Evolutionary conservation across 2,888 invertebrate species (phyloP).

Genomic region (Acrobasis suavella): DNA sequence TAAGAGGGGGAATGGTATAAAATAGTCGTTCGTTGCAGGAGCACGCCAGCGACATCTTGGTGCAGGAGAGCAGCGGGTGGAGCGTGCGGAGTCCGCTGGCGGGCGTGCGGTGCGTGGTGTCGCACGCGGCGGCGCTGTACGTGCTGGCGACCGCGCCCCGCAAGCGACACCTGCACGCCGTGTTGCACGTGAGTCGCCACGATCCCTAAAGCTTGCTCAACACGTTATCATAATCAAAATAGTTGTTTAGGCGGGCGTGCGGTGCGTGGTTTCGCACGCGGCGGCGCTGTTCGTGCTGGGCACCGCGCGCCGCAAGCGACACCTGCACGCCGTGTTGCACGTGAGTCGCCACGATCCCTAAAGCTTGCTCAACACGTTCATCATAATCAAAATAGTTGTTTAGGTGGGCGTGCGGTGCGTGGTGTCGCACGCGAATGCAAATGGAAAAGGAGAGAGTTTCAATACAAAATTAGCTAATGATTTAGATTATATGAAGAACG

Average conservation of each 20-base stretch:
- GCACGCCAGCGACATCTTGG: slow-evolving; percentile 43
- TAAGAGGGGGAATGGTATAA: too few relatives aligned
- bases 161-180: neutral
- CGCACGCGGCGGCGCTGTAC: slow-evolving; percentile 40
- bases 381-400: too few relatives aligned
- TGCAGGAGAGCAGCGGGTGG: slow-evolving; percentile 36
- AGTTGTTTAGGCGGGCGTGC: slow-evolving; percentile 38
- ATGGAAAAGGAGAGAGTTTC: too few relatives aligned
- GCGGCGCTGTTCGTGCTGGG: slow-evolving; percentile 47
- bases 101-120: slow-evolving; percentile 40
- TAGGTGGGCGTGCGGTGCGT: slow-evolving; percentile 41
- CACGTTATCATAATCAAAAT: too few relatives aligned
- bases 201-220: too few relatives aligned
- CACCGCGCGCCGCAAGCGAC: slow-evolving; percentile 38
- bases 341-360: too few relatives aligned
- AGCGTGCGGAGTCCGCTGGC: slow-evolving; percentile 42
- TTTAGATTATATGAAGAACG: too few relatives aligned
- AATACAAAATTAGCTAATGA: too few relatives aligned
- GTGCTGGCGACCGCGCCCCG: slow-evolving; percentile 50
- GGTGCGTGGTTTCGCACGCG: slow-evolving; percentile 37
- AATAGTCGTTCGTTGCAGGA: slow-evolving; percentile 38
- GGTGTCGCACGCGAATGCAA: slow-evolving; percentile 31
- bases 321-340: neutral
- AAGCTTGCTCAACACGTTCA: too few relatives aligned
- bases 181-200: neutral